A percentile compares a stretch with the other conserved stretches of the same genome.
These are phyloP conservation scores for Mormyrus proboscirostris DNA, from an alignment of 2,797 vertebrate genomes.

Conservation along the genomic window DNA sequence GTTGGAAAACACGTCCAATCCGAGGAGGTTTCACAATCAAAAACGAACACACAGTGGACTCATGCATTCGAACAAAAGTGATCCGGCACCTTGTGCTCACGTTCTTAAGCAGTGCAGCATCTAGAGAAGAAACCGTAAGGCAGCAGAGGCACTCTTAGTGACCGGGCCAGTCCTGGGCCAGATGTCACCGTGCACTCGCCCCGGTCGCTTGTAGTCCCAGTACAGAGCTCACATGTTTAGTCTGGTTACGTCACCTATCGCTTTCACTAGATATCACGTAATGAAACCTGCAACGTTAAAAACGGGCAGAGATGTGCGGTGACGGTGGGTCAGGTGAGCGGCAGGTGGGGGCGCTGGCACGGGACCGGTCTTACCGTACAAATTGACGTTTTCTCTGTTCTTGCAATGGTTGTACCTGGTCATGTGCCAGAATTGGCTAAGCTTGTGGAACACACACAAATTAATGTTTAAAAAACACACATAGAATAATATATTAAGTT, in stretches of 20 bases:
- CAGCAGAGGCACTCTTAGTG: conserved; percentile 46
- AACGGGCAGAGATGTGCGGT: conserved; percentile 57
- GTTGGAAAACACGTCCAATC: conserved; percentile 61
- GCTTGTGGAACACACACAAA: neutral
- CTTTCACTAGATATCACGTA: neutral
- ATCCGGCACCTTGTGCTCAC: conserved; percentile 69
- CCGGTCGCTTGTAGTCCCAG: neutral
- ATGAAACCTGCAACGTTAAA: neutral
- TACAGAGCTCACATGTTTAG: neutral
- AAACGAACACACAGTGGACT: conserved; percentile 56
- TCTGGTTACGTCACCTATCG: neutral
- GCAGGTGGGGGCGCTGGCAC: neutral
- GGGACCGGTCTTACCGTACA: neutral
- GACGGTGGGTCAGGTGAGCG: neutral
- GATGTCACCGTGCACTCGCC: conserved; percentile 33
- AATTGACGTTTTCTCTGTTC: neutral
- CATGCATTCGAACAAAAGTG: conserved; percentile 22
- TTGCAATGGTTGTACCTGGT: neutral
- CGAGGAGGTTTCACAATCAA: conserved; percentile 28
- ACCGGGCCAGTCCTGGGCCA: conserved; percentile 60
- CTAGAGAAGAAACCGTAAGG: conserved; percentile 18
- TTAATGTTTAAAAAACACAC: neutral
- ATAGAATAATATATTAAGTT: conserved; percentile 17
- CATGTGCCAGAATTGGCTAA: neutral
- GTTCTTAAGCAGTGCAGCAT: conserved; percentile 51